Conservation (phyloP, 2,797 vertebrate genomes). For the Lateolabrax maculatus region DNA sequence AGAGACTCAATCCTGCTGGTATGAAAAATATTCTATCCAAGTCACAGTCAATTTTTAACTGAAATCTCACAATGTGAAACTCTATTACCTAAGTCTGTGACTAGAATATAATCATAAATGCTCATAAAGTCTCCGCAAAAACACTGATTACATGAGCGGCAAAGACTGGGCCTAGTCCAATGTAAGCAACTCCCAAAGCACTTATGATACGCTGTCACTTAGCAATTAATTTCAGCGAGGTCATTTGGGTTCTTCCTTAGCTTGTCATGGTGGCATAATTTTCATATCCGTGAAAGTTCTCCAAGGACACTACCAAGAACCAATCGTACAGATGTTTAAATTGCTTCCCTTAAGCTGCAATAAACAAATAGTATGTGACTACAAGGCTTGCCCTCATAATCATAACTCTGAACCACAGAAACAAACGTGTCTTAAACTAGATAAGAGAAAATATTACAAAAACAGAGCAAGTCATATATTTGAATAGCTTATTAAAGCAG, state of each 20-base stretch:
- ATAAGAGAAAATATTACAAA: background rate
- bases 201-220: conserved; percentile 13
- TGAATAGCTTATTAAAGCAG: background rate
- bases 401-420: conserved; percentile 7
- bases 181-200: conserved; percentile 14
- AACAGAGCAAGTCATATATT: background rate
- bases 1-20: background rate
- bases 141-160: conserved; percentile 10
- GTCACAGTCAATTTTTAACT: background rate
- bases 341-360: conserved; percentile 4
- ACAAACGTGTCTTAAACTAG: conserved; percentile 6
- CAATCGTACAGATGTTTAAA: conserved; percentile 40
- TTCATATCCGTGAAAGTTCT: conserved; percentile 30
- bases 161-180: conserved; percentile 17
- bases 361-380: conserved; percentile 5
- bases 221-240: conserved; percentile 12
- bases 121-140: background rate
- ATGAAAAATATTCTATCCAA: conserved; percentile 14
- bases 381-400: background rate
- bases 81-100: background rate
- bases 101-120: background rate
- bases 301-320: background rate
- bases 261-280: conserved; percentile 17
- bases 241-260: conserved; percentile 13
- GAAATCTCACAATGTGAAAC: conserved; percentile 1